phyloP scores from a whole-genome alignment of 1,140 invertebrate genomes.

The Calycopis cecrops region DNA sequence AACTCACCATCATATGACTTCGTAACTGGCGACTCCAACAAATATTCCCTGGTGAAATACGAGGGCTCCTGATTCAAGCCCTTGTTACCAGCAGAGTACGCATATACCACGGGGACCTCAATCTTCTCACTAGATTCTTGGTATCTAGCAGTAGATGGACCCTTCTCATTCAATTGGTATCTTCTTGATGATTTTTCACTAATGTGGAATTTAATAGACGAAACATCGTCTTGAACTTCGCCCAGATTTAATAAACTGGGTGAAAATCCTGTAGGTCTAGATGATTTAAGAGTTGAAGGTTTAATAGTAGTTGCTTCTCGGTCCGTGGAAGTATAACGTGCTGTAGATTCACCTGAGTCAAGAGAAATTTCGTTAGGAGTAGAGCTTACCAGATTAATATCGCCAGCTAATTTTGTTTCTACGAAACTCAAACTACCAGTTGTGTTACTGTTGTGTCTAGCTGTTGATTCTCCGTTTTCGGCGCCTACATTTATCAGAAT shows the following conservation, averaged over 20 bases:
- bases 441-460: slow-evolving; percentile 21
- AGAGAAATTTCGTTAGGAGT: neutral
- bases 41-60: slow-evolving; percentile 67
- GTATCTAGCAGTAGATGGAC: slow-evolving; percentile 43
- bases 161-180: slow-evolving; percentile 23
- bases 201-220: slow-evolving; percentile 20
- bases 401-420: slow-evolving; percentile 23
- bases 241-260: slow-evolving; percentile 28
- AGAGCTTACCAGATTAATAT: slow-evolving; percentile 15
- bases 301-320: slow-evolving; percentile 21
- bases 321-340: slow-evolving; percentile 20
- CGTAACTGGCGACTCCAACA: slow-evolving; percentile 60
- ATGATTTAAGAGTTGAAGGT: slow-evolving; percentile 23
- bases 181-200: slow-evolving; percentile 27
- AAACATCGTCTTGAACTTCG: slow-evolving; percentile 23
- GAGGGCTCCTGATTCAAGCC: slow-evolving; percentile 46
- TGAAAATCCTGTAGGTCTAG: slow-evolving; percentile 33
- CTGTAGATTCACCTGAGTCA: slow-evolving; percentile 12
- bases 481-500: slow-evolving; percentile 9
- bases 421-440: slow-evolving; percentile 24
- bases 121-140: slow-evolving; percentile 42
- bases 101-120: slow-evolving; percentile 43
- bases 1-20: slow-evolving; percentile 64
- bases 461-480: slow-evolving; percentile 16
- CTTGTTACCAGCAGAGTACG: slow-evolving; percentile 44